Percentiles rank a stretch among this genome's conserved stretches.
These are phyloP conservation scores for Cheilosia pagana DNA, from an alignment of 2,888 invertebrate genomes.

Conservation along the genomic window DNA sequence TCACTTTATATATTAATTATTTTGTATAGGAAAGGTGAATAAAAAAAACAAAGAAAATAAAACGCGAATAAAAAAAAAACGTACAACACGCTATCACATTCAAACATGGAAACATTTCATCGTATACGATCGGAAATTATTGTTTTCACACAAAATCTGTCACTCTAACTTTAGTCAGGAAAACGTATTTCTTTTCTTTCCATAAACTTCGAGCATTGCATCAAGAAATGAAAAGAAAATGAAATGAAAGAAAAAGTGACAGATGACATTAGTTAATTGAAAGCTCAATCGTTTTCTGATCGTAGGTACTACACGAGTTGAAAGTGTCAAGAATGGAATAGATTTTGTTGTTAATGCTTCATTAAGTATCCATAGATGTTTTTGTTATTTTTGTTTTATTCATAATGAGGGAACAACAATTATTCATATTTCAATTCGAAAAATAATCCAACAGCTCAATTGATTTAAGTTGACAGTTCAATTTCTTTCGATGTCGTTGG, in stretches of 20 bases:
- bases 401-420: constrained; percentile 46
- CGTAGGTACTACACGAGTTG: neutral
- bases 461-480: constrained; percentile 43
- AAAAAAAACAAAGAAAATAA: neutral
- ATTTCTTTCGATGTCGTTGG: constrained; percentile 39
- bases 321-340: constrained; percentile 14
- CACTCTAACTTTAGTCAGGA: neutral
- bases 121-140: neutral
- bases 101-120: constrained; percentile 21
- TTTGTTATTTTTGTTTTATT: constrained; percentile 49
- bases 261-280: neutral
- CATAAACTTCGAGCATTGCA: too few species aligned
- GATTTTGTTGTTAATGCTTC: neutral
- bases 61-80: neutral
- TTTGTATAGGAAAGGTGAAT: neutral
- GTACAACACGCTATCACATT: constrained; percentile 42
- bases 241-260: too few species aligned
- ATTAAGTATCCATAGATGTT: constrained; percentile 60
- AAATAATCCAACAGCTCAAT: constrained; percentile 32
- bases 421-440: constrained; percentile 40
- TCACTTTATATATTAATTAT: constrained; percentile 38
- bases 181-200: neutral
- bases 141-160: neutral
- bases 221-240: too few species aligned
- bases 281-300: neutral